Evolutionary conservation across 2,797 vertebrate genomes (phyloP), one percentile per base, ranked within the genome.

Genomic region (Spea hammondii): DNA sequence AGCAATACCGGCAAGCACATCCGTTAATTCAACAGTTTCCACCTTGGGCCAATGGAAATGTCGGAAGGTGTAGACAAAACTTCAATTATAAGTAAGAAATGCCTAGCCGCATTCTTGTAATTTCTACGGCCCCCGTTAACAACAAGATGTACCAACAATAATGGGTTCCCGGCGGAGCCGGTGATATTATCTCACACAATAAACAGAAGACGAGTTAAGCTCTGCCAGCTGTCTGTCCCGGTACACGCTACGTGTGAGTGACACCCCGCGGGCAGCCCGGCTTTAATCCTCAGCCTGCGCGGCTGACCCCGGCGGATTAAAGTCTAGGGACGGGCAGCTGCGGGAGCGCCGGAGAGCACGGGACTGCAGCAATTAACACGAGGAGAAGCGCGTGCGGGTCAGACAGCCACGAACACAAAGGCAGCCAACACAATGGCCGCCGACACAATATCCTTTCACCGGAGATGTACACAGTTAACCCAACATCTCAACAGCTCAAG

Each of bases 281-380:
- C 74, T 68, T 46, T 76, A 77, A 81, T 81, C 79, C 69, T 68
- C 48, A 17, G 11, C 46, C 74, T 81, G 17, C 60, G 62, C 64
- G 50, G 8, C 54, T 76, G 69, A 74, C 79, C 79, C 74, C 79
- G 72, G 13, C 44, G 79, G 79, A 81, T 81, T 81, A 77, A 72
- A 77, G n/a, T 69, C 74, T 77, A 54, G 74, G 74, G 79, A 67
- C 69, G 55, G 54, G 72, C 59, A 70, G 71, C 72, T 79, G 72
- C 12, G 50, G 12, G 50, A 65, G 72, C 66, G 70, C 66, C 69
- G 47, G 67, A 14, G 17, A 8, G 68, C 55, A 53, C 0, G 55
- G 55, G 78, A 74, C 65, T 32, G 4, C 6, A 57, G 78, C 71
- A 79, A 79, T 79, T 74, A 74, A 6, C 55, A 80, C 45, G 59